Evolutionary conservation across 1,140 invertebrate species (phyloP).

Genomic region (Bombus difficillimus): DNA sequence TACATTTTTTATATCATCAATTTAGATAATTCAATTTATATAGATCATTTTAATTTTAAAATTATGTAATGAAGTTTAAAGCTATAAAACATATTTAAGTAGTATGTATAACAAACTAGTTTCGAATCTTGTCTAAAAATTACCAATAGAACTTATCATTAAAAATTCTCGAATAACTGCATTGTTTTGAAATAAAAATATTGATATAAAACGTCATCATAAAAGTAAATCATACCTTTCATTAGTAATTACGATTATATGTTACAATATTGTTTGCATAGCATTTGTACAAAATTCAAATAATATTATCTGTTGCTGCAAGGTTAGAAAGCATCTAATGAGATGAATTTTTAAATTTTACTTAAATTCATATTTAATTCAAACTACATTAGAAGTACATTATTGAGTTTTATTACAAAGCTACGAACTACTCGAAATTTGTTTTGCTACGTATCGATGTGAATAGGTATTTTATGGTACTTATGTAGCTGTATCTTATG

Average conservation of each 20-base stretch:
- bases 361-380: background rate
- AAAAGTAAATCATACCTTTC: no score
- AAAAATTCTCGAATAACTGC: background rate
- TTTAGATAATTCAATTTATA: background rate
- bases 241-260: no score
- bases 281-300: background rate
- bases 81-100: background rate
- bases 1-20: background rate
- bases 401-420: background rate
- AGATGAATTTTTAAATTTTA: background rate
- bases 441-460: background rate
- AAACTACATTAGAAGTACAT: background rate
- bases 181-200: no score
- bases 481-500: conserved; percentile 14
- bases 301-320: background rate
- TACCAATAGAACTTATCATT: background rate
- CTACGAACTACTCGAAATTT: background rate
- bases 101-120: background rate
- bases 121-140: background rate
- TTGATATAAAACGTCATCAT: no score
- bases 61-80: background rate
- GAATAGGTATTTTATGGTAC: background rate
- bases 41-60: background rate
- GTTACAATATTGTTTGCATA: no score
- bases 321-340: background rate